Evolutionary conservation across 2,888 invertebrate genomes (phyloP).

Genomic region (Hoplodrina ambigua): DNA sequence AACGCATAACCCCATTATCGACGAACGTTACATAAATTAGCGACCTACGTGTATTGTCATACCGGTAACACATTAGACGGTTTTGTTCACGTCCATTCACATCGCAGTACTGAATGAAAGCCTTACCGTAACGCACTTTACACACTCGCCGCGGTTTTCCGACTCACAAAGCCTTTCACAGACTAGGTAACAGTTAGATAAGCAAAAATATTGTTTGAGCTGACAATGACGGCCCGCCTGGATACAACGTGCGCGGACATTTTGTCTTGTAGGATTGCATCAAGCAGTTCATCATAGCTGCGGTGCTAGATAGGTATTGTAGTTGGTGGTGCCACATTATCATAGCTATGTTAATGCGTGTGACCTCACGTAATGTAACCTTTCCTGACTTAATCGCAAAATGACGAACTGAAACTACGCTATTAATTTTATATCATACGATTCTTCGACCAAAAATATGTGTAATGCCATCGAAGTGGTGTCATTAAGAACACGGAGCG

Average conservation of each 20-base stretch:
- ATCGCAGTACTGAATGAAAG: slow-evolving; percentile 25
- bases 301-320: slow-evolving; percentile 2
- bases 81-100: slow-evolving; percentile 45
- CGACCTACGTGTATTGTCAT: slow-evolving; percentile 60
- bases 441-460: slow-evolving; percentile 49
- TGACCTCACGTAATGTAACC: neutral
- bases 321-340: slow-evolving; percentile 35
- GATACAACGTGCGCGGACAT: slow-evolving; percentile 10
- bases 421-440: slow-evolving; percentile 27
- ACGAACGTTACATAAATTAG: slow-evolving; percentile 70
- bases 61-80: slow-evolving; percentile 41
- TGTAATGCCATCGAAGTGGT: slow-evolving; percentile 48
- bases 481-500: slow-evolving; percentile 43
- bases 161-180: slow-evolving; percentile 26
- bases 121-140: slow-evolving; percentile 18
- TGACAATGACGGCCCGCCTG: slow-evolving; percentile 17
- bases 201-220: slow-evolving; percentile 19
- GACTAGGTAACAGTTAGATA: slow-evolving; percentile 34
- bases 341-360: slow-evolving; percentile 12
- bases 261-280: slow-evolving; percentile 1
- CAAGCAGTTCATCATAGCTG: neutral
- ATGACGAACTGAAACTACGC: slow-evolving; percentile 15
- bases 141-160: slow-evolving; percentile 30
- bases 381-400: slow-evolving; percentile 16
- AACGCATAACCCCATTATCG: slow-evolving; percentile 68